Evolutionary conservation across 1,140 invertebrate genomes (phyloP), one percentile per base, ranked within the genome.

Genomic region (Cotesia typhae): DNA sequence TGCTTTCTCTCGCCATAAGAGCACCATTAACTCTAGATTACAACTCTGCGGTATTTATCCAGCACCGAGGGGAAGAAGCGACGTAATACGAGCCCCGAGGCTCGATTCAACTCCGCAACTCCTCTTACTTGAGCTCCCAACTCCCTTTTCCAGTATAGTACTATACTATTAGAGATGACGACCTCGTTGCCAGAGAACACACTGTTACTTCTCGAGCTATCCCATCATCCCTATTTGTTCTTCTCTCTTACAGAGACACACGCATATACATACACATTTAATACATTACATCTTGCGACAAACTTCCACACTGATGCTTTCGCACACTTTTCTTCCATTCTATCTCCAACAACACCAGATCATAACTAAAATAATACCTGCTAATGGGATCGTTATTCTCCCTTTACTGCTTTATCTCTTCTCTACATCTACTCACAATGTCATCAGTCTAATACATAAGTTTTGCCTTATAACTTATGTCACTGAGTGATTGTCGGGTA

Each of bases 11-110:
- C 6, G 14, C 9, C 59, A 67, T 53, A 74, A 71, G 71, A 81
- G 79, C 74, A 80, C 80, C 81, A 82, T 81, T 82, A 82, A 82
- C 80, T 81, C 79, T 81, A 80, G 81, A 82, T 82, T 82, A 82
- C 80, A 81, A 74, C 77, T 75, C 73, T 78, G 75, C 73, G 79
- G 77, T 82, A 79, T 82, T 82, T 82, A 81, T 77, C 75, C 74
- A 82, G 64, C 28, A 76, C 71, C 73, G 76, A 74, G 78, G 75
- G 77, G 41, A 47, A 47, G 41, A 74, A 74, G 80, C 77, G 78
- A 80, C 74, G 80, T 82, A 81, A 82, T 81, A 81, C 81, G 68
- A 74, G 55, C 70, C 70, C 52, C 1, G 53, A 28, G 47, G 70
- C 41, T 47, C 10, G 41, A 47, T 47, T 47, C 41, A 47, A 47